Conservation (phyloP, 2,113 vertebrate genomes). For the Gadus macrocephalus region DNA sequence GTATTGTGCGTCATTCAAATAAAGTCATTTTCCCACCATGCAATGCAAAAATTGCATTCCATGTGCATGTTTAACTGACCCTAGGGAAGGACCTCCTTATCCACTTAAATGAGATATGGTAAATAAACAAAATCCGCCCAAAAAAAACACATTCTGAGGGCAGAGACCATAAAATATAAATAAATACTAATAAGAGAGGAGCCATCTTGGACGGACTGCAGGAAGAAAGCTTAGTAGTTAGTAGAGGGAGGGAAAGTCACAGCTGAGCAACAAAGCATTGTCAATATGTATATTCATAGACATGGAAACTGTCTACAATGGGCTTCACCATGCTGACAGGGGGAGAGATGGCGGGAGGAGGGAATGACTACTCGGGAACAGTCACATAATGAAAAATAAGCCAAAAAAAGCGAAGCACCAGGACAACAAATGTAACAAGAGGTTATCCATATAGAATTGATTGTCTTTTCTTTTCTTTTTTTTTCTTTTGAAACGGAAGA, state of each 20-base stretch:
- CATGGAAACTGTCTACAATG: conserved; percentile 82
- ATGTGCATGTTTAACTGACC: conserved; percentile 12
- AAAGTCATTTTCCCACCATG: too few species aligned
- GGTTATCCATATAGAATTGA: conserved; percentile 69
- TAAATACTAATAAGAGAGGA: too few species aligned
- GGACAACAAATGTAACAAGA: conserved; percentile 90
- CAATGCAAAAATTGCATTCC: too few species aligned
- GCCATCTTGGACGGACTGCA: conserved; percentile 67
- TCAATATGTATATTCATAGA: conserved; percentile 75
- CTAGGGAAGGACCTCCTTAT: neutral
- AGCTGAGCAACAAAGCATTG: conserved; percentile 79
- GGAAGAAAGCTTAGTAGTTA: conserved; percentile 75
- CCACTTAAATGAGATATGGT: conserved; percentile 37
- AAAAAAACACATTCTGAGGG: conserved; percentile 63
- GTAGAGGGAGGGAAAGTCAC: conserved; percentile 72
- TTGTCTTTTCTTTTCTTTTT: conserved; percentile 31
- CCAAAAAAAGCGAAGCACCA: conserved; percentile 78
- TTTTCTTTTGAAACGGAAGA: conserved; percentile 71
- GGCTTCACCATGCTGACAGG: conserved; percentile 83
- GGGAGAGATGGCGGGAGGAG: conserved; percentile 79
- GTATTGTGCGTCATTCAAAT: too few species aligned
- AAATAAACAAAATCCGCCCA: conserved; percentile 63
- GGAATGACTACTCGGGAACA: conserved; percentile 79
- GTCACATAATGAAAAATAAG: conserved; percentile 76
- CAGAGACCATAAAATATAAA: conserved; percentile 66